Evolutionary conservation across 2,113 vertebrate genomes (phyloP), one percentile per base, ranked within the genome.

Genomic region (Nothobranchius kuhntae): DNA sequence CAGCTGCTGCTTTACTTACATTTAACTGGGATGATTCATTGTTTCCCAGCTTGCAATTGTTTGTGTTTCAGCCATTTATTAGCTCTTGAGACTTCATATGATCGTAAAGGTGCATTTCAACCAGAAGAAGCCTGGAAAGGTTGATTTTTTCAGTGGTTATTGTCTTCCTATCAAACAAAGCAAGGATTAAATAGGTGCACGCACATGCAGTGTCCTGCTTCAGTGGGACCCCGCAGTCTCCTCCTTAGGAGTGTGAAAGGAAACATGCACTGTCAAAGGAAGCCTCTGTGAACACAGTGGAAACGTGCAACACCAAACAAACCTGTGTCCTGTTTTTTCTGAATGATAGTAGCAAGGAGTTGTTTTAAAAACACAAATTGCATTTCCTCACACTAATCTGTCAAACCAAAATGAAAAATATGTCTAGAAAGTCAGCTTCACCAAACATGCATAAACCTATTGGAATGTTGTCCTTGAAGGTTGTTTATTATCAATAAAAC

Each of bases 231-330:
- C 21, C 21, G 60, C 61, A 77, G 70, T 51, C 59, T 62, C 52
- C 66, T 73, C 26, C 47, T 60, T 54, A 76, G 56, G 56, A 70
- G 71, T 83, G 73, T 72, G 38, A 68, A 45, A 72, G 75, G 68
- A 78, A 84, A 69, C 44, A 45, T 55, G 70, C 44, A 10, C 13
- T 24, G 65, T 74, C 65, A 70, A 53, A 70, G 53, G 66, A 83
- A 73, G 50, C 50, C 17, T 51, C 56, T 50, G 51, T 60, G 58
- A 80, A 64, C 63, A 77, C 45, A 56, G 9, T 15, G 24, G 46
- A 56, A 70, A 67, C 71, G 53, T 77, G 64, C 48, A 62, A 73
- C 57, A 53, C 53, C 52, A 65, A 68, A 78, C 56, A 70, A 69
- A 73, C 58, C 24, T 6, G 26, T 66, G 47, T 59, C 57, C 71